Percentiles rank a stretch among this genome's conserved stretches.
phyloP scores from a whole-genome alignment of 2,113 vertebrate genomes.

The Muntiacus muntjak region DNA sequence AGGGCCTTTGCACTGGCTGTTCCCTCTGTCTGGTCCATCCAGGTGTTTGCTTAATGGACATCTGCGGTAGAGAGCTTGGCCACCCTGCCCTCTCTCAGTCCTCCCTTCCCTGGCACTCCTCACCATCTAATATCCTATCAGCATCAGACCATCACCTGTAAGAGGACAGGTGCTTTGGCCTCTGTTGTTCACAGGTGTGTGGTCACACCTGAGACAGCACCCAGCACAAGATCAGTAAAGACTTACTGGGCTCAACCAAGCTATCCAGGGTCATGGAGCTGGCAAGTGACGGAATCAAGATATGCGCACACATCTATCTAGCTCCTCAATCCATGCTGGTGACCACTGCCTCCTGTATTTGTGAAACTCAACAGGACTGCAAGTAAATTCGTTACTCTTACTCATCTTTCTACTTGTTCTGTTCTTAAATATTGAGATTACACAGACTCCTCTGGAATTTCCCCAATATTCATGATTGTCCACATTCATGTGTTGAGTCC shows the following conservation, averaged over 20 bases:
- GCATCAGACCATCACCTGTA: neutral
- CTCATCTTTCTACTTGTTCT: neutral
- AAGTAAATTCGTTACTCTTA: neutral
- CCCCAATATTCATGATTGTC: neutral
- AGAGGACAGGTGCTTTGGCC: neutral
- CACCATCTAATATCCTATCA: too few relatives aligned
- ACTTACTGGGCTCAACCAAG: neutral
- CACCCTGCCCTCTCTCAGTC: too few relatives aligned
- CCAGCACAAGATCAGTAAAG: neutral
- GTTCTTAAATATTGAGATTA: neutral
- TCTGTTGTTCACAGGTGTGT: neutral
- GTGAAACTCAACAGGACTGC: neutral
- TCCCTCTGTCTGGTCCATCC: neutral
- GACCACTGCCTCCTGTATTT: neutral
- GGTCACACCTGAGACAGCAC: neutral
- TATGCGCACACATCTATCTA: rapidly evolving
- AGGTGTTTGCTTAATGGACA: neutral
- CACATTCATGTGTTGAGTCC: rapidly evolving
- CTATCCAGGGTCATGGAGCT: neutral
- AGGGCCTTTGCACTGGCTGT: neutral
- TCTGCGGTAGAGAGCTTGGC: rapidly evolving
- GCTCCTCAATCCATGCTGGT: neutral
- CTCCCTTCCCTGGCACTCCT: neutral
- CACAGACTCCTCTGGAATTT: neutral
- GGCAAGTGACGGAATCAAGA: neutral